Evolutionary conservation across 2,888 invertebrate species (phyloP).

Genomic region (Scrobipalpa atriplicella): DNA sequence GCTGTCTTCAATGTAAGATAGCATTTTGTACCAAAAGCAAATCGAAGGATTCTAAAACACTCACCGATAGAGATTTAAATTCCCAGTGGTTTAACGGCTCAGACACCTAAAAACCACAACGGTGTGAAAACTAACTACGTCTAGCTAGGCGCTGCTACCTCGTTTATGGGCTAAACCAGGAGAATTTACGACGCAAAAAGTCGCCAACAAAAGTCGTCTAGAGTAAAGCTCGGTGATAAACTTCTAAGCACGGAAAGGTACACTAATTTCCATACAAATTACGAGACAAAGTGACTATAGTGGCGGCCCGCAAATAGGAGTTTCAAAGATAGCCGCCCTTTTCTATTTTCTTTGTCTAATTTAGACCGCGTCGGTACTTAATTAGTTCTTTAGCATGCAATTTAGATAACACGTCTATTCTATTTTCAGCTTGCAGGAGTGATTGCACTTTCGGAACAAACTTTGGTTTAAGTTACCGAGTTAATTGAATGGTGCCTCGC

Average conservation of each 20-base stretch:
- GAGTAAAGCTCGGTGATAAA: slow-evolving; percentile 22
- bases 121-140: neutral
- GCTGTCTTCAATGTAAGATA: neutral
- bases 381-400: slow-evolving; percentile 21
- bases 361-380: slow-evolving; percentile 9
- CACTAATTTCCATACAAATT: slow-evolving; percentile 26
- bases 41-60: slow-evolving; percentile 5
- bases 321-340: slow-evolving; percentile 13
- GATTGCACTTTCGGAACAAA: slow-evolving; percentile 6
- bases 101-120: neutral
- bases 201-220: slow-evolving; percentile 25
- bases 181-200: slow-evolving; percentile 26
- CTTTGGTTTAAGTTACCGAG: neutral
- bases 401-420: slow-evolving; percentile 16
- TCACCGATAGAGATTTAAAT: slow-evolving; percentile 13
- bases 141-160: slow-evolving; percentile 24
- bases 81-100: slow-evolving; percentile 13
- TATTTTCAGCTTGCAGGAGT: neutral
- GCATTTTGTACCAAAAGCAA: neutral
- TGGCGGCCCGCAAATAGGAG: slow-evolving; percentile 5
- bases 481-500: neutral
- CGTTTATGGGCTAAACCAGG: slow-evolving; percentile 27
- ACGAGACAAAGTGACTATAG: slow-evolving; percentile 20
- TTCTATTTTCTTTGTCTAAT: slow-evolving; percentile 8
- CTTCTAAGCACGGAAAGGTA: slow-evolving; percentile 18